Evolutionary conservation across 1,140 invertebrate species (phyloP), one percentile per base, ranked within the genome.

Genomic region (Brachionus koreanus): DNA sequence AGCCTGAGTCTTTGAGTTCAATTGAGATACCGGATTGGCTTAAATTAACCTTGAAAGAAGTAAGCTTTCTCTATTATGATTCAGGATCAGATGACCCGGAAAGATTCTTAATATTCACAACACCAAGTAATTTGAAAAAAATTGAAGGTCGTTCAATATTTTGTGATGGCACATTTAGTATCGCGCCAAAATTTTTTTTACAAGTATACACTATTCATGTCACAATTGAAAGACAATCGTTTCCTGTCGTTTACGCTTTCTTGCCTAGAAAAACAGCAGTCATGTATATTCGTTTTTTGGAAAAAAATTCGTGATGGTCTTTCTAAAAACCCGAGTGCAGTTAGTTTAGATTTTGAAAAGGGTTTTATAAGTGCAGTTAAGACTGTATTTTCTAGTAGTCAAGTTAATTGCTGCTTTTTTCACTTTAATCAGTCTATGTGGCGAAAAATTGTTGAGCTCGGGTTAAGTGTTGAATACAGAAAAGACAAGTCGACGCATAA

Each of bases 261-360:
- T 46, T 46, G n/a, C n/a, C n/a, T n/a, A n/a, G n/a, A n/a, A n/a
- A n/a, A n/a, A n/a, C n/a, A n/a, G n/a, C n/a, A n/a, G n/a, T n/a
- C n/a, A 29, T 63, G 61, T 63, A 63, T 23, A 16, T 35, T 63
- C 23, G 5, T 63, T 63, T 29, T 25, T 63, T 63, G n/a, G n/a
- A 35, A 63, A 63, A 63, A 63, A 63, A 35, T 29, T 10, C 61
- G 61, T 9, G 61, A 63, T 5, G 61, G 61, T 25, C 29, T 35
- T 25, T 12, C 23, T 25, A 16, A 3, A 10, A 1, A 25, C 25
- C 61, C 61, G 23, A 63, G 29, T 29, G 25, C 23, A 29, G 19
- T 63, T 7, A 63, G 23, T 63, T 63, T 23, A 63, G 61, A 63
- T 63, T 63, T 63, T 63, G 61, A 63, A 16, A 63, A 63, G 29